Conservation (phyloP, 2,797 vertebrate species). For the Spizella passerina region DNA sequence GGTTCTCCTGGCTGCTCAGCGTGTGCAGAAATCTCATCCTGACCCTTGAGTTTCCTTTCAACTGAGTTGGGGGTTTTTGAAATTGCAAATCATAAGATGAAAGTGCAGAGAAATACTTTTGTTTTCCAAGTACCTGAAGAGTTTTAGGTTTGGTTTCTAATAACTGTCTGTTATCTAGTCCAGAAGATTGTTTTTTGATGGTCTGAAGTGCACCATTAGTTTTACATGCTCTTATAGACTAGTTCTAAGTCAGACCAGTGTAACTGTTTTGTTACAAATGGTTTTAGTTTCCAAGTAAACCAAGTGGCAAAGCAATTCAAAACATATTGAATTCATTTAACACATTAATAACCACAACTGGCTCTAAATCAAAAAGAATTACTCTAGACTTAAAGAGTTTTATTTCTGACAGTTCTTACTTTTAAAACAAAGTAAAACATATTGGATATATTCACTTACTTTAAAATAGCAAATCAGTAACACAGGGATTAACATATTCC, state of each 20-base stretch:
- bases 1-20: not conserved
- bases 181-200: not conserved
- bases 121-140: not conserved
- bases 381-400: not conserved
- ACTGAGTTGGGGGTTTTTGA: not conserved
- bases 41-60: not conserved
- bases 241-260: not conserved
- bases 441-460: not conserved
- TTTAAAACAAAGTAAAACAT: conserved; percentile 16
- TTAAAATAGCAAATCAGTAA: not conserved
- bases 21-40: not conserved
- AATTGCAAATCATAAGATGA: not conserved
- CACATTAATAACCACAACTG: not conserved
- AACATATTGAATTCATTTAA: conserved; percentile 21
- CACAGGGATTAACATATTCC: not conserved
- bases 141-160: not conserved
- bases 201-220: not conserved
- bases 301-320: not conserved
- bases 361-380: conserved; percentile 17
- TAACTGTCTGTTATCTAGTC: not conserved
- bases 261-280: not conserved
- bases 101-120: not conserved
- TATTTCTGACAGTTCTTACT: conserved; percentile 30
- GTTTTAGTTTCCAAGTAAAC: conserved; percentile 29
- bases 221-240: not conserved